A percentile compares a stretch with the other conserved stretches of the same genome.
Conservation (phyloP, 2,113 vertebrate genomes). For the Erinaceus europaeus region DNA sequence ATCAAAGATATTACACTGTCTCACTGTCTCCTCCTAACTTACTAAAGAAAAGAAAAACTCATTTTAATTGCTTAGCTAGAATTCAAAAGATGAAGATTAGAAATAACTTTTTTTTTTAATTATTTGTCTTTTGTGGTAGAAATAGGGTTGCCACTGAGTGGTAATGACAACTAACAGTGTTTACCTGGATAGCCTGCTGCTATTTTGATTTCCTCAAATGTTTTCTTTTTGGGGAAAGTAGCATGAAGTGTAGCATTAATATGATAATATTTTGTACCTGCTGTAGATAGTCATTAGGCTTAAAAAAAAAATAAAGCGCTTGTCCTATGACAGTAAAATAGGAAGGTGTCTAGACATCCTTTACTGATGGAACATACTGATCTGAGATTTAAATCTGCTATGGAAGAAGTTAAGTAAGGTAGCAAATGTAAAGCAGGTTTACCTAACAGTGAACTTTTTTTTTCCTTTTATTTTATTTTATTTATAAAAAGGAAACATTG, state of each 20-base stretch:
- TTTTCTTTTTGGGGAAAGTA: not conserved
- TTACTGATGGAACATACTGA: not conserved
- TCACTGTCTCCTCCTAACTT: not conserved
- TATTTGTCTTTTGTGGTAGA: not conserved
- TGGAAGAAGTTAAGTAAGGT: not conserved
- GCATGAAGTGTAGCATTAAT: not conserved
- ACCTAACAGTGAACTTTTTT: not conserved
- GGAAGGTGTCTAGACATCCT: not conserved
- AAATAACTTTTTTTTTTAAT: not conserved
- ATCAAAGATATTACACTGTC: not conserved
- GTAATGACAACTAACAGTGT: not conserved
- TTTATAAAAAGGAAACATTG: no score
- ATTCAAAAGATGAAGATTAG: not conserved
- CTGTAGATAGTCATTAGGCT: not conserved
- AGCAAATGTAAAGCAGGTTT: not conserved
- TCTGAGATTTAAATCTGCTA: not conserved
- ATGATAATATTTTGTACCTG: not conserved
- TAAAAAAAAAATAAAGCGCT: not conserved
- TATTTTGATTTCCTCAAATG: conserved; percentile 43
- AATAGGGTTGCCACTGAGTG: not conserved
- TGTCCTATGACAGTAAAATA: not conserved
- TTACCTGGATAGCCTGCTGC: not conserved
- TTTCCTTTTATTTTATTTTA: no score
- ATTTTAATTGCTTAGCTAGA: not conserved
- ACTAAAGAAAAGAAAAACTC: not conserved